Conservation (phyloP, 2,797 vertebrate species). For the Typhlichthys subterraneus region DNA sequence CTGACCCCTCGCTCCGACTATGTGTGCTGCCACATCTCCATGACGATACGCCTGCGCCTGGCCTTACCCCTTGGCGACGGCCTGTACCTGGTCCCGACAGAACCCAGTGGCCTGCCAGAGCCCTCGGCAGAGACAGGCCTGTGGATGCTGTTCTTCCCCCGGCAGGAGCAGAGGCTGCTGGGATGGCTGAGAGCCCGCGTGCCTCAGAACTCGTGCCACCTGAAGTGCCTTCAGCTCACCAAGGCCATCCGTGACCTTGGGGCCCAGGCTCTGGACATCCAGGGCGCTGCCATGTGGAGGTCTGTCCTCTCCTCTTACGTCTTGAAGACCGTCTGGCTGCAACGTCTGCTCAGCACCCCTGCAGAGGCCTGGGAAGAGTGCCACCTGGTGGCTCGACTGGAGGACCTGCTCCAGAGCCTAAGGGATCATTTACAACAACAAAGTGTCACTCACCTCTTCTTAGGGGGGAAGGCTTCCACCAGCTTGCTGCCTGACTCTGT, state of each 20-base stretch:
- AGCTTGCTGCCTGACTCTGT: slow-evolving; percentile 69
- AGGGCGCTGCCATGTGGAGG: slow-evolving; percentile 74
- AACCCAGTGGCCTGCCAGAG: slow-evolving; percentile 2
- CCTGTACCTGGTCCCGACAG: slow-evolving; percentile 74
- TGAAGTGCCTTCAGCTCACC: slow-evolving; percentile 85
- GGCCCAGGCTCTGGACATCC: slow-evolving; percentile 70
- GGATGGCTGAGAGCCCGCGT: slow-evolving; percentile 78
- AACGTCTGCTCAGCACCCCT: slow-evolving; percentile 71
- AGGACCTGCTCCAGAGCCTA: slow-evolving; percentile 79
- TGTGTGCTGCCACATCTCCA: slow-evolving; percentile 87
- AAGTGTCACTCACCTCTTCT: slow-evolving; percentile 80
- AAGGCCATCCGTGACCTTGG: slow-evolving; percentile 85
- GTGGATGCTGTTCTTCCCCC: slow-evolving; percentile 81
- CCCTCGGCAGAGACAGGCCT: slow-evolving; percentile 36
- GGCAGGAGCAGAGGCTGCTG: slow-evolving; percentile 83
- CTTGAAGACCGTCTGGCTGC: slow-evolving; percentile 82
- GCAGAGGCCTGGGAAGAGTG: slow-evolving; percentile 78
- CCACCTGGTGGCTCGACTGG: slow-evolving; percentile 78
- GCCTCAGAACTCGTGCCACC: slow-evolving; percentile 80
- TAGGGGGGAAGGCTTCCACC: slow-evolving; percentile 63
- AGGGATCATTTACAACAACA: slow-evolving; percentile 73
- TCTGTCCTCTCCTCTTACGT: slow-evolving; percentile 80
- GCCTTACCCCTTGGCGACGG: slow-evolving; percentile 81
- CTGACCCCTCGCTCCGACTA: slow-evolving; percentile 85
- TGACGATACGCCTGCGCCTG: slow-evolving; percentile 84